phyloP scores from a whole-genome alignment of 2,113 vertebrate genomes.

The Penelope pileata region DNA sequence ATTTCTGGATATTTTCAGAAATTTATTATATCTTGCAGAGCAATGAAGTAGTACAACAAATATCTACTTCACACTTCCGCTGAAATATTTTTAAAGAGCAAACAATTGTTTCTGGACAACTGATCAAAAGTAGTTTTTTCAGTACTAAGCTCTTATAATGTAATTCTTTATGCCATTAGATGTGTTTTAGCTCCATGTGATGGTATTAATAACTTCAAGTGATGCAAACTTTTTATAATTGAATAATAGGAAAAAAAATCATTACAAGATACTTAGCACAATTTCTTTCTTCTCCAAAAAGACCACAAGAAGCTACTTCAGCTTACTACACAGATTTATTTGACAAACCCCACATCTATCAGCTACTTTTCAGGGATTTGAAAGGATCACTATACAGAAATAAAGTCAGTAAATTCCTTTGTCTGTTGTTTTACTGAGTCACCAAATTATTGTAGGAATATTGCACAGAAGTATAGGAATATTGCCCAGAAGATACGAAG shows the following conservation, averaged over 20 bases:
- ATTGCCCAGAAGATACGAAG: neutral
- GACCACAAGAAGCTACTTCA: neutral
- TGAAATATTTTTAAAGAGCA: neutral
- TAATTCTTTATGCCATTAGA: neutral
- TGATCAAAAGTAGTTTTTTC: neutral
- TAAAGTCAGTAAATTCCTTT: neutral
- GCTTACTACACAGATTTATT: neutral
- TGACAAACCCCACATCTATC: neutral
- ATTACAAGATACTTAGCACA: neutral
- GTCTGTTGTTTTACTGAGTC: neutral
- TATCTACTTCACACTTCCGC: neutral
- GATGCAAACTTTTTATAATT: neutral
- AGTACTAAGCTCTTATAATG: neutral
- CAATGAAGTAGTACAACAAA: neutral
- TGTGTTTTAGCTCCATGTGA: neutral
- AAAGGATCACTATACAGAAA: neutral
- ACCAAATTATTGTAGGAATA: neutral
- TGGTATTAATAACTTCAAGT: neutral
- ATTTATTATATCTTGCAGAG: neutral
- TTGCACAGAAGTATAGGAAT: too few relatives aligned
- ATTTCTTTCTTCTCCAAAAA: neutral
- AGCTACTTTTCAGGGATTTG: neutral
- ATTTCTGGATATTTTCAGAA: neutral
- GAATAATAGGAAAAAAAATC: fast-evolving
- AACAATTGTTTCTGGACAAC: neutral